phyloP scores from a whole-genome alignment of 2,888 invertebrate genomes.

The Graphium colonna region DNA sequence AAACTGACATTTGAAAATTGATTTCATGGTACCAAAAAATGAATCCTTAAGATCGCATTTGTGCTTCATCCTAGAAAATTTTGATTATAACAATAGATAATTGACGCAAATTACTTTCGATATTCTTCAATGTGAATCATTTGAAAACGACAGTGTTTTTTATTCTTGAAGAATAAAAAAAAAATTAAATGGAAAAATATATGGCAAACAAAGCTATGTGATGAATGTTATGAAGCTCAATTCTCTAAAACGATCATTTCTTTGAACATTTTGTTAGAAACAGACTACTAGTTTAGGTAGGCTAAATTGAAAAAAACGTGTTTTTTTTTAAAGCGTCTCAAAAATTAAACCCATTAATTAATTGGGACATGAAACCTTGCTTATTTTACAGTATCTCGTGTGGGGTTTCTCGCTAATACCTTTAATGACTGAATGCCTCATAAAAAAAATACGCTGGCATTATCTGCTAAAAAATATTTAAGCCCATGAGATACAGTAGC shows the following conservation, averaged over 20 bases:
- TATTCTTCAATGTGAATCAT: slow-evolving; percentile 2
- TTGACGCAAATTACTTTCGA: neutral
- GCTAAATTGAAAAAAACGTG: slow-evolving; percentile 16
- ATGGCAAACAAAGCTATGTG: slow-evolving; percentile 20
- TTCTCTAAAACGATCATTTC: slow-evolving; percentile 18
- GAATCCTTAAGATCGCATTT: too few species aligned
- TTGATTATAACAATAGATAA: neutral
- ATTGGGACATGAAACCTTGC: neutral
- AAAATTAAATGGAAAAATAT: too few species aligned
- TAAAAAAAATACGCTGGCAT: slow-evolving; percentile 1
- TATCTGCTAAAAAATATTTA: neutral
- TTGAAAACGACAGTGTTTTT: neutral
- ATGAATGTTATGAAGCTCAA: slow-evolving; percentile 22
- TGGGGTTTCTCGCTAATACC: neutral
- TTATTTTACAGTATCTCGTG: neutral
- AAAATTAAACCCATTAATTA: neutral
- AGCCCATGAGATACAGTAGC: slow-evolving; percentile 3
- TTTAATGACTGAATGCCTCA: neutral
- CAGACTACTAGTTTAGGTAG: slow-evolving; percentile 22
- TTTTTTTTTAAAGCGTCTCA: slow-evolving; percentile 16
- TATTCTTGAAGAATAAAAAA: neutral
- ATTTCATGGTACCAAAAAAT: neutral
- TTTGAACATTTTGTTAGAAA: slow-evolving; percentile 11
- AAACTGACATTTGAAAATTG: slow-evolving; percentile 24
- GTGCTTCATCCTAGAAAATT: too few species aligned